These are phyloP conservation scores for Lamprotornis superbus DNA, from an alignment of 2,113 vertebrate species.

Conservation along the genomic window DNA sequence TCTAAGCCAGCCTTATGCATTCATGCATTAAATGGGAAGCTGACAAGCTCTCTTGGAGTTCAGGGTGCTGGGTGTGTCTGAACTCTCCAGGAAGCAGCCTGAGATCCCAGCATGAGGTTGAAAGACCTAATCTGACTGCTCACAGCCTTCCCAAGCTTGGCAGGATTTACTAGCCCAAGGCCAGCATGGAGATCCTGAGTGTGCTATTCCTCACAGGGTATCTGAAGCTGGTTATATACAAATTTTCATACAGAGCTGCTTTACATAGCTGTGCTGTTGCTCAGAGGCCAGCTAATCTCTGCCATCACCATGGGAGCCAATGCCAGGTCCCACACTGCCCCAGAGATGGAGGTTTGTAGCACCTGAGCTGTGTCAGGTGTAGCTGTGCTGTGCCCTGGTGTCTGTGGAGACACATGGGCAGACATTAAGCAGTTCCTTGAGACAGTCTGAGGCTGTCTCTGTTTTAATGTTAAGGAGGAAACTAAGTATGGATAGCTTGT, in stretches of 20 bases:
- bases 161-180: neutral
- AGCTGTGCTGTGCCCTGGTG: fast-evolving
- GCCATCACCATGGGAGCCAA: fast-evolving
- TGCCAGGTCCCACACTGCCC: fast-evolving
- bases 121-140: neutral
- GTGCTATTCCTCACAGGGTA: neutral
- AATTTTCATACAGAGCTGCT: neutral
- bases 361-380: neutral
- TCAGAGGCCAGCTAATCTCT: neutral
- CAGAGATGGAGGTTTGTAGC: neutral
- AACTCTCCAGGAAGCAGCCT: neutral
- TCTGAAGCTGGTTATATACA: neutral
- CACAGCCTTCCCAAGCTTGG: neutral
- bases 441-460: neutral
- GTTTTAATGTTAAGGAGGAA: neutral
- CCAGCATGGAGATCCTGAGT: neutral
- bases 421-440: neutral
- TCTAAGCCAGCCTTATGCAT: neutral
- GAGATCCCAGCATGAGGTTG: neutral
- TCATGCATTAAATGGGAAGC: neutral
- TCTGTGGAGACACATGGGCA: fast-evolving
- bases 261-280: neutral
- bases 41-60: neutral
- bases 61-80: neutral
- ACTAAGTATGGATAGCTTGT: neutral